These are phyloP conservation scores for Tachysurus vachellii DNA, from an alignment of 2,113 vertebrate species.

Conservation along the genomic window DNA sequence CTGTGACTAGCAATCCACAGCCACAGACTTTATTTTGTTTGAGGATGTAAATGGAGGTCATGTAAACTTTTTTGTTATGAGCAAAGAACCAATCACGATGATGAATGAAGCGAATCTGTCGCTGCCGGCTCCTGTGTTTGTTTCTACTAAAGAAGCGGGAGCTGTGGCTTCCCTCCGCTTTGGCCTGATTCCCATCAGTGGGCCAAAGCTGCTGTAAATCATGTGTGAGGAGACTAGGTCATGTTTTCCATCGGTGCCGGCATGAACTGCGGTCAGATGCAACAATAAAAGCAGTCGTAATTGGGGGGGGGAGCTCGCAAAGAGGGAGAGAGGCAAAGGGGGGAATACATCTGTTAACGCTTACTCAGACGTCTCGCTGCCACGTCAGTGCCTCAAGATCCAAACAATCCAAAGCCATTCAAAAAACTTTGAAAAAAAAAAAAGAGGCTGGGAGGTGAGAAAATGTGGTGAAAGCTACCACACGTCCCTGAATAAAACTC, in stretches of 20 bases:
- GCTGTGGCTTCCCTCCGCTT: constrained; percentile 11
- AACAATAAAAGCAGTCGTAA: constrained; percentile 42
- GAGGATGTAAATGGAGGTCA: background rate
- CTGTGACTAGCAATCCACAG: background rate
- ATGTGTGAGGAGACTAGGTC: constrained; percentile 21
- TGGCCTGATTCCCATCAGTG: constrained; percentile 29
- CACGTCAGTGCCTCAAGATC: constrained; percentile 40
- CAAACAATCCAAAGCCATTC: constrained; percentile 11
- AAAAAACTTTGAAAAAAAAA: background rate
- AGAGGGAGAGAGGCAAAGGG: constrained; percentile 2
- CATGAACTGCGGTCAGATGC: constrained; percentile 43
- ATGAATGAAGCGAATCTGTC: background rate
- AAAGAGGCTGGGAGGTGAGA: background rate
- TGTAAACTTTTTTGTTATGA: background rate
- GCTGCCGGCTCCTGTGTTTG: constrained; percentile 7
- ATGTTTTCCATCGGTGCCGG: constrained; percentile 46
- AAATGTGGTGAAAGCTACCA: background rate
- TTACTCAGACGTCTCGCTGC: constrained; percentile 43
- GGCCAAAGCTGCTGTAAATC: constrained; percentile 39
- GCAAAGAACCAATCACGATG: background rate
- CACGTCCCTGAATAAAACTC: background rate
- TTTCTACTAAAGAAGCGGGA: constrained; percentile 17
- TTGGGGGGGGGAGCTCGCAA: constrained; percentile 16
- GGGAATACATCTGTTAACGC: constrained; percentile 52
- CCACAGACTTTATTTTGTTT: background rate